Evolutionary conservation across 2,113 vertebrate genomes (phyloP), one percentile per base, ranked within the genome.

Genomic region (Seriola dumerili): DNA sequence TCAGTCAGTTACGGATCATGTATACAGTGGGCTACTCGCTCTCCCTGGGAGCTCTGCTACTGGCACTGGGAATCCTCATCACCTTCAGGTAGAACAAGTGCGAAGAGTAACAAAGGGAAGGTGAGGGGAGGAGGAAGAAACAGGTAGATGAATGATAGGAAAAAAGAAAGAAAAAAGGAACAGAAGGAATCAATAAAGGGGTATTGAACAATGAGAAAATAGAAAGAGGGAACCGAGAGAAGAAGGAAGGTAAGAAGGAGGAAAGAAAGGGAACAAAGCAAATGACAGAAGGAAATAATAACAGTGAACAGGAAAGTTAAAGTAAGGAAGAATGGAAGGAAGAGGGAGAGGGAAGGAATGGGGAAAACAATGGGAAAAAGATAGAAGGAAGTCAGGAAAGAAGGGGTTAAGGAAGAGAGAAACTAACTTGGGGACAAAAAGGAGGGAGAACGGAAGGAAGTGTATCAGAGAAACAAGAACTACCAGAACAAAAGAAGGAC

Each of bases 21-120:
- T 99, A 99, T 90, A 99, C 98, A 0, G 96, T 98, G 82, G 98
- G 98, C 12, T 98, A 98, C 85, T 97, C 96, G 0, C 93, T 98
- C 68, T 99, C 98, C 0, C 94, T 99, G 54, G 96, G 93, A 0
- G 95, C 97, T 0, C 93, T 99, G 78, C 86, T 97, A 4, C 95
- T 99, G 2, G 98, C 98, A 8, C 93, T 99, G 83, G 95, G 86
- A 69, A 91, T 97, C 76, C 95, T 99, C 86, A 93, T 97, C 90
- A 94, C 95, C 79, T 97, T 99, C 96, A 97, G 98, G 98, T 98
- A 93, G 58, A 58, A 50, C 62, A 64, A 71, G 5, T 10, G 57
- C 2, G 7, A 23, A 11, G 6, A 54, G 7, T 12, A 16, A 42
- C 34, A 8, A 36, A 16, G 12, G 29, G 9, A 10, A 21, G 29